phyloP scores from a whole-genome alignment of 23 tunicate species.

The Styela plicata region DNA sequence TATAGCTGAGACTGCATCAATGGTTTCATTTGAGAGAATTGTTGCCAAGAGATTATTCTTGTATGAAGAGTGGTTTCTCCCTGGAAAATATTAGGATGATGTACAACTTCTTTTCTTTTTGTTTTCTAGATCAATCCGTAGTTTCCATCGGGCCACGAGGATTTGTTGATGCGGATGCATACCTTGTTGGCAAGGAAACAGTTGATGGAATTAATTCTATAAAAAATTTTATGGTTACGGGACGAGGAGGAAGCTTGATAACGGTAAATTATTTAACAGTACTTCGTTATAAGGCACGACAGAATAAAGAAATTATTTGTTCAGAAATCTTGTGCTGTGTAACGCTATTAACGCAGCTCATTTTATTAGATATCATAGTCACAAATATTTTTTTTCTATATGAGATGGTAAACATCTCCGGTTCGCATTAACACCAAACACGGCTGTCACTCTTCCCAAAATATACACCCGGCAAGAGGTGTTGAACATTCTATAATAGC shows the following conservation, averaged over 20 bases:
- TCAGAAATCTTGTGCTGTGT: no score
- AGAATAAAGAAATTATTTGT: no score
- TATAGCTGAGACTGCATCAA: background rate
- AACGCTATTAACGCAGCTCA: no score
- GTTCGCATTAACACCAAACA: no score
- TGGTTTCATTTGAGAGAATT: background rate
- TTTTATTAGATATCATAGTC: no score
- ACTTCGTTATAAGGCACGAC: background rate
- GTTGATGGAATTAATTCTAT: constrained; percentile 21
- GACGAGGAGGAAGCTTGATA: constrained; percentile 16
- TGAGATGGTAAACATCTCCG: no score
- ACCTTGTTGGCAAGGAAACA: constrained; percentile 24
- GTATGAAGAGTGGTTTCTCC: background rate
- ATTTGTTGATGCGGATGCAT: constrained; percentile 34
- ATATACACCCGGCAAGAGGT: no score
- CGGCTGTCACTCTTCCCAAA: no score
- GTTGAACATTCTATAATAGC: no score
- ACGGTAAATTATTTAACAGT: constrained; percentile 17
- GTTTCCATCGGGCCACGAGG: constrained; percentile 40
- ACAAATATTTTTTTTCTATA: no score
- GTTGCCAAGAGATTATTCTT: background rate
- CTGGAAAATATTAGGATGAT: constrained; percentile 16
- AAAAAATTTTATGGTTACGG: constrained; percentile 43
- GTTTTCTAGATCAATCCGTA: constrained; percentile 45
- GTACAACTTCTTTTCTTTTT: background rate